Evolutionary conservation across 2,113 vertebrate species (phyloP).

Genomic region (Galeopterus variegatus): DNA sequence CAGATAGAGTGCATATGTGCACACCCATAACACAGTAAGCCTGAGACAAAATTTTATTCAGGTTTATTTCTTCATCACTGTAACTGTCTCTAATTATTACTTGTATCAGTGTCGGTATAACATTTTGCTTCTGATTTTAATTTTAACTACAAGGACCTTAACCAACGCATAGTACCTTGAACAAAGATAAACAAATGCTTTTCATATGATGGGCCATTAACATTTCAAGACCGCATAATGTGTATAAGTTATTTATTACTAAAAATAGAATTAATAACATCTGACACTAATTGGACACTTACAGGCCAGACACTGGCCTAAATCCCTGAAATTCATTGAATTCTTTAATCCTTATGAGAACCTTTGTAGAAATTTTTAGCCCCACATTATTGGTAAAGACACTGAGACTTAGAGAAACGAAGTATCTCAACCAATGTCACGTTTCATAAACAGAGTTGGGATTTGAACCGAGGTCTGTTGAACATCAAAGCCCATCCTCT

Average conservation of each 20-base stretch:
- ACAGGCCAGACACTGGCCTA: background rate
- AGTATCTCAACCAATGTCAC: background rate
- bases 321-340: slow-evolving; percentile 26
- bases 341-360: background rate
- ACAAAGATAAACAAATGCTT: background rate
- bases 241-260: background rate
- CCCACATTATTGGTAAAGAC: background rate
- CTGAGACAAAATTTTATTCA: slow-evolving; percentile 3
- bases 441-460: background rate
- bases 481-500: slow-evolving; percentile 11
- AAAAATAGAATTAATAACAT: background rate
- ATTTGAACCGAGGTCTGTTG: background rate
- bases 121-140: slow-evolving; percentile 47
- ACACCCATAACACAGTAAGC: background rate
- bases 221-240: slow-evolving; percentile 26
- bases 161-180: background rate
- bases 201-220: background rate
- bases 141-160: slow-evolving; percentile 8
- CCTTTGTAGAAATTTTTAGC: background rate
- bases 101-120: background rate
- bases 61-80: background rate
- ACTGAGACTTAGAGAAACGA: slow-evolving; percentile 15
- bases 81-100: slow-evolving; percentile 5
- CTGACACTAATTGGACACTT: background rate
- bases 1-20: background rate